Evolutionary conservation across 2,113 vertebrate species (phyloP).

Genomic region (Sapajus apella): DNA sequence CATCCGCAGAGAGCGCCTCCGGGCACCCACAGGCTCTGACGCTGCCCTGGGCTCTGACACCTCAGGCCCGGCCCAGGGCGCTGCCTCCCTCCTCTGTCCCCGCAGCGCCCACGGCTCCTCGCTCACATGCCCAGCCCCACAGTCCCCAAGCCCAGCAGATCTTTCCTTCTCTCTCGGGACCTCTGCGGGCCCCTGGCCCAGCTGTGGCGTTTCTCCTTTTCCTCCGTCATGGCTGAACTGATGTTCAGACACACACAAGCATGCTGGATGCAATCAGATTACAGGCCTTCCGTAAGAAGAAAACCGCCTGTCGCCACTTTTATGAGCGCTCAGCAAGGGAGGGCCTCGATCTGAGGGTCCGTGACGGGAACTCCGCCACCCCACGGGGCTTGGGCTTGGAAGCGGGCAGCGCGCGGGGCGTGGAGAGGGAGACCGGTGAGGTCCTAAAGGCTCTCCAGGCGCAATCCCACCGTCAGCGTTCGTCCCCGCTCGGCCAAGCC

Average conservation of each 20-base stretch:
- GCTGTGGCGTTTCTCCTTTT: too few relatives aligned
- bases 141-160: background rate
- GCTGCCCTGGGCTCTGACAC: background rate
- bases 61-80: background rate
- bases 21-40: background rate
- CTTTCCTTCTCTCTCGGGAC: too few relatives aligned
- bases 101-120: background rate
- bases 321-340: background rate
- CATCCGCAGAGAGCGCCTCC: too few relatives aligned
- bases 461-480: background rate
- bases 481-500: background rate
- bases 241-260: background rate
- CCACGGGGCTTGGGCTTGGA: too few relatives aligned
- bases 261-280: too few relatives aligned
- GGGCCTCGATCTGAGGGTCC: background rate
- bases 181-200: background rate
- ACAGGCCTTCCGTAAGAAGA: background rate
- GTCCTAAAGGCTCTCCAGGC: background rate
- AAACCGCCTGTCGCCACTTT: background rate
- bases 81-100: too few relatives aligned
- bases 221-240: background rate
- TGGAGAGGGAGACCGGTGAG: background rate
- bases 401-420: accelerated
- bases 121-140: too few relatives aligned
- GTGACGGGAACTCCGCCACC: background rate